Percentiles rank a stretch among this genome's conserved stretches.
phyloP scores from a whole-genome alignment of 1,140 invertebrate species.

The Trichogramma pretiosum region DNA sequence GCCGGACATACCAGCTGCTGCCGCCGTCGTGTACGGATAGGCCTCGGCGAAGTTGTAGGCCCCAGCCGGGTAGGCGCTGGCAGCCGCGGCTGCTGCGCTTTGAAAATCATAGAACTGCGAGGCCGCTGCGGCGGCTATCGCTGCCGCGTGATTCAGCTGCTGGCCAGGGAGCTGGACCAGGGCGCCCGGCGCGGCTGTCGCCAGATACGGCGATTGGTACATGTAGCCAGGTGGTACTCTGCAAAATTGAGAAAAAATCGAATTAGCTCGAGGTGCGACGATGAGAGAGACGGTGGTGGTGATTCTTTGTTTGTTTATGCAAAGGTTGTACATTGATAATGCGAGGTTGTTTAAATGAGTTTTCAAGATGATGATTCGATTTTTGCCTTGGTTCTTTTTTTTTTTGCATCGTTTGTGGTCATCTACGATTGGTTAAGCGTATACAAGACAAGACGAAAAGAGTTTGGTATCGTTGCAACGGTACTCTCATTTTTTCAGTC shows the following conservation, averaged over 20 bases:
- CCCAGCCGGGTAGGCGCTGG: slow-evolving; percentile 59
- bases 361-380: background rate
- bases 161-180: slow-evolving; percentile 52
- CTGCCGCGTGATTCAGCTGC: slow-evolving; percentile 62
- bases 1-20: slow-evolving; percentile 42
- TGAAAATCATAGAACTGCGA: slow-evolving; percentile 69
- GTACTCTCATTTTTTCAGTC: slow-evolving; percentile 9
- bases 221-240: slow-evolving; percentile 68
- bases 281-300: background rate
- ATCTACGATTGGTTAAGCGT: background rate
- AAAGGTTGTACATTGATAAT: no score
- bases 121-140: slow-evolving; percentile 60
- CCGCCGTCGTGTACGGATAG: slow-evolving; percentile 56
- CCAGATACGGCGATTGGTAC: slow-evolving; percentile 60
- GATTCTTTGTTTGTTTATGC: background rate
- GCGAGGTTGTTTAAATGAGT: no score
- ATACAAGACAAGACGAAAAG: background rate
- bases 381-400: background rate
- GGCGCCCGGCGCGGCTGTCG: slow-evolving; percentile 51
- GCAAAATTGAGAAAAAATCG: slow-evolving; percentile 37
- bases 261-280: no score
- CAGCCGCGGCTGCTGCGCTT: slow-evolving; percentile 56
- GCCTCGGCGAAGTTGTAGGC: slow-evolving; percentile 64
- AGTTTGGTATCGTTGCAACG: background rate
- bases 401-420: background rate